phyloP scores from a whole-genome alignment of 2,113 vertebrate genomes.

The Pao palembangensis region DNA sequence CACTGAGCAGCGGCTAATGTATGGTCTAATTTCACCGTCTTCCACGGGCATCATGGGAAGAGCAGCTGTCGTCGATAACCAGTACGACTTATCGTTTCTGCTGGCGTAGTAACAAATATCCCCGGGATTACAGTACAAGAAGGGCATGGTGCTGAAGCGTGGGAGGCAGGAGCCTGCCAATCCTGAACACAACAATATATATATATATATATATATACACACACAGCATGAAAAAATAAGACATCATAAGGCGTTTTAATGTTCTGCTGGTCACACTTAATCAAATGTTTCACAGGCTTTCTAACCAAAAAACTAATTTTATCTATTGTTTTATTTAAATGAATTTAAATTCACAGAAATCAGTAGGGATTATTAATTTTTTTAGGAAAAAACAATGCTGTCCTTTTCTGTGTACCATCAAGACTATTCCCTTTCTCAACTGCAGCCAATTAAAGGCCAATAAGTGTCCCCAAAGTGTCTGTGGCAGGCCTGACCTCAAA shows the following conservation, averaged over 20 bases:
- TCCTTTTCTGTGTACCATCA: background rate
- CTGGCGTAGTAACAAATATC: slow-evolving; percentile 93
- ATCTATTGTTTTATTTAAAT: background rate
- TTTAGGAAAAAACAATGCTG: background rate
- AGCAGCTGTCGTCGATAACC: slow-evolving; percentile 93
- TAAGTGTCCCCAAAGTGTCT: background rate
- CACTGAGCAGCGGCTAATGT: slow-evolving; percentile 96
- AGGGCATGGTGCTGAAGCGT: slow-evolving; percentile 94
- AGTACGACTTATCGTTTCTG: slow-evolving; percentile 97
- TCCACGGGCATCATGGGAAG: slow-evolving; percentile 98
- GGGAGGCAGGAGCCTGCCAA: slow-evolving; percentile 93
- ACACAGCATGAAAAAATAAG: background rate
- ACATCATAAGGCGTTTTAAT: background rate
- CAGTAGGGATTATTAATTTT: background rate
- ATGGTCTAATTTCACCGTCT: slow-evolving; percentile 85
- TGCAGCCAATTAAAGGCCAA: background rate
- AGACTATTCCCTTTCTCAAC: background rate
- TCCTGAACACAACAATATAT: slow-evolving; percentile 69
- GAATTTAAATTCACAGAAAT: background rate
- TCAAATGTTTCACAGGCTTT: no score
- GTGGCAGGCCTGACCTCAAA: background rate
- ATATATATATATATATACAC: no score
- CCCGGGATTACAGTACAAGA: slow-evolving; percentile 96
- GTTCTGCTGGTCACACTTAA: no score
- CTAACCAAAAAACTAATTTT: background rate